A percentile compares a stretch with the other conserved stretches of the same genome.
phyloP scores from a whole-genome alignment of 2,113 vertebrate species.

The Myrmecobius fasciatus region DNA sequence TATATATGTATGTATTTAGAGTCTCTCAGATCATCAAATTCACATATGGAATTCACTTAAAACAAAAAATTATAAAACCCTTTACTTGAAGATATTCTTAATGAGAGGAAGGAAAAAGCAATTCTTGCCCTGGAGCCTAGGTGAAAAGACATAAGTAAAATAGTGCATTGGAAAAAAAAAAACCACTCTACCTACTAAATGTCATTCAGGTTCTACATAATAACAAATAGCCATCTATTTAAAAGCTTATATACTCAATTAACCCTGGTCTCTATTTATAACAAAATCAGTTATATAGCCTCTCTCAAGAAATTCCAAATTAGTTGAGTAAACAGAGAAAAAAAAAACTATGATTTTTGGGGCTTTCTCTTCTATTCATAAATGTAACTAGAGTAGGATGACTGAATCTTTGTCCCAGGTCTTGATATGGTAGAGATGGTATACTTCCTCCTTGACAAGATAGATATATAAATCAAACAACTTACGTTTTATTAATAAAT shows the following conservation, averaged over 20 bases:
- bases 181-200: slow-evolving; percentile 61
- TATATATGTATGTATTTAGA: slow-evolving; percentile 51
- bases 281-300: slow-evolving; percentile 50
- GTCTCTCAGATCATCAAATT: slow-evolving; percentile 53
- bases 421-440: too few relatives aligned
- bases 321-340: slow-evolving; percentile 22
- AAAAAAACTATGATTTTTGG: slow-evolving; percentile 18
- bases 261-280: slow-evolving; percentile 44
- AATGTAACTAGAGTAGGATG: not conserved
- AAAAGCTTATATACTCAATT: slow-evolving; percentile 57
- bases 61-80: slow-evolving; percentile 71
- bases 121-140: slow-evolving; percentile 73
- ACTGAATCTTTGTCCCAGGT: not conserved
- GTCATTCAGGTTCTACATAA: slow-evolving; percentile 54
- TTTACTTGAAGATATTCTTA: slow-evolving; percentile 68
- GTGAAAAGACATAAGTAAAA: slow-evolving; percentile 78
- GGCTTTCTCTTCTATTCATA: slow-evolving; percentile 27
- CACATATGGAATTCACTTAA: slow-evolving; percentile 69
- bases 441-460: not conserved
- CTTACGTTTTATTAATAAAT: not conserved
- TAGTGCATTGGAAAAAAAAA: slow-evolving; percentile 55
- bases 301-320: slow-evolving; percentile 17
- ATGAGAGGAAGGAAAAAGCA: slow-evolving; percentile 72
- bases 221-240: slow-evolving; percentile 62
- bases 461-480: not conserved